These are phyloP conservation scores for Butastur rufipennis DNA, from an alignment of 2,113 vertebrate genomes.

Conservation along the genomic window DNA sequence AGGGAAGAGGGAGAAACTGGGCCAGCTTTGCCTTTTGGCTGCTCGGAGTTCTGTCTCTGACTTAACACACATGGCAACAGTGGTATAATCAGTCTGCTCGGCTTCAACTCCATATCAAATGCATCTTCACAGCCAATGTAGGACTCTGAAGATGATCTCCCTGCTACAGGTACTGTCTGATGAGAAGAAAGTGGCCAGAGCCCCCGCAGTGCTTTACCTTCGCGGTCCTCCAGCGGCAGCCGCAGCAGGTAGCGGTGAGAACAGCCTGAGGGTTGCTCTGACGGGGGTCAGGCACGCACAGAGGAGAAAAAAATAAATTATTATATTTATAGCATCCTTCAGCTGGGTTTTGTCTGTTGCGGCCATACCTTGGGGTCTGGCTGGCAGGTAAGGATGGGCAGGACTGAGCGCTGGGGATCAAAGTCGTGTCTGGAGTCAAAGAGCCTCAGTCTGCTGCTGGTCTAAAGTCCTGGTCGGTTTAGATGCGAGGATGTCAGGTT, in stretches of 20 bases:
- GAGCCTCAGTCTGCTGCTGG: background rate
- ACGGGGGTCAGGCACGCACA: background rate
- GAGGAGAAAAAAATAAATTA: background rate
- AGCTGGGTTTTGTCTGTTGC: background rate
- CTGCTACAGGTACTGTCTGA: background rate
- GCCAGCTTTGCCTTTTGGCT: constrained; percentile 52
- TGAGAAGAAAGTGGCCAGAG: background rate
- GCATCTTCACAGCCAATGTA: background rate
- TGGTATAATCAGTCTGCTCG: background rate
- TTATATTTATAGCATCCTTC: too few relatives aligned
- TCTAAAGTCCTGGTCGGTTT: background rate
- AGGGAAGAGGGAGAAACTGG: constrained; percentile 53
- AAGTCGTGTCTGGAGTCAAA: background rate
- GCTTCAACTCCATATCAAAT: background rate
- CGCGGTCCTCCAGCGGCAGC: background rate
- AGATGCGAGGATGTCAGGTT: background rate
- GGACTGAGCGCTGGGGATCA: background rate
- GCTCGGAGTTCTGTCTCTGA: background rate
- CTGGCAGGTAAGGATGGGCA: background rate
- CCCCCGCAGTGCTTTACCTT: background rate
- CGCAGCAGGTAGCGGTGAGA: background rate
- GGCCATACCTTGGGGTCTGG: background rate
- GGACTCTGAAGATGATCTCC: background rate
- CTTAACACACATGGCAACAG: background rate
- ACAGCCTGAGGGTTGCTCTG: background rate